A percentile compares a stretch with the other conserved stretches of the same genome.
Evolutionary conservation across 2,113 vertebrate species (phyloP).

Genomic region (Eidolon helvum): DNA sequence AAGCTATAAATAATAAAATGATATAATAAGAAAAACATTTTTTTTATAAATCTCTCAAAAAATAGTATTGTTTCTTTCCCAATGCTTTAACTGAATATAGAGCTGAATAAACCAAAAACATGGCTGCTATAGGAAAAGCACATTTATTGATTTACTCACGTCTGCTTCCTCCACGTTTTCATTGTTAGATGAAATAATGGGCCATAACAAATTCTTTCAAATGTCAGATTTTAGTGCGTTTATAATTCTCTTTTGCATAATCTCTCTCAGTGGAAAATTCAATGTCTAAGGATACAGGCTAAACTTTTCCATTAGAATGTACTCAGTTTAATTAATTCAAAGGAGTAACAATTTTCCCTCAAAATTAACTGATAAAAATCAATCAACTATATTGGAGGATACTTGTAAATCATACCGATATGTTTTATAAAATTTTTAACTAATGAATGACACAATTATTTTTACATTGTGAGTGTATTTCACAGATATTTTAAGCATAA

Average conservation of each 20-base stretch:
- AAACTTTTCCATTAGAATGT: conserved; percentile 62
- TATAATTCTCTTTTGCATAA: conserved; percentile 73
- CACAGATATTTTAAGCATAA: conserved; percentile 25
- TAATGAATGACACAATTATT: neutral
- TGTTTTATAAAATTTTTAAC: conserved; percentile 11
- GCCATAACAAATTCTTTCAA: conserved; percentile 73
- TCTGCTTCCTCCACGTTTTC: conserved; percentile 56
- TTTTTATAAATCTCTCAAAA: conserved; percentile 69
- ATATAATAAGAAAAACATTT: conserved; percentile 64
- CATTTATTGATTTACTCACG: conserved; percentile 74
- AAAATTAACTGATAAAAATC: conserved; percentile 60
- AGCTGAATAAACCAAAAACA: conserved; percentile 61
- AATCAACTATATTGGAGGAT: neutral
- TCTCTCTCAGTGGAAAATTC: conserved; percentile 61
- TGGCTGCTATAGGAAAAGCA: conserved; percentile 45
- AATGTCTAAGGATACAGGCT: conserved; percentile 54
- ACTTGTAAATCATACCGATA: conserved; percentile 7
- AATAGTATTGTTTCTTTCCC: conserved; percentile 64
- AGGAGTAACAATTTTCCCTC: conserved; percentile 51
- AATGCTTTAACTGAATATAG: conserved; percentile 29
- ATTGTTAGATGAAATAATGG: conserved; percentile 70
- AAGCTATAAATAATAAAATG: conserved; percentile 75
- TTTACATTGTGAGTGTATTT: neutral
- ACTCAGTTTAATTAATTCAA: conserved; percentile 66
- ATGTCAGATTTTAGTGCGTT: conserved; percentile 68